These are phyloP conservation scores for Nyleta sp. DNA, from an alignment of 2,888 invertebrate species.

Conservation along the genomic window DNA sequence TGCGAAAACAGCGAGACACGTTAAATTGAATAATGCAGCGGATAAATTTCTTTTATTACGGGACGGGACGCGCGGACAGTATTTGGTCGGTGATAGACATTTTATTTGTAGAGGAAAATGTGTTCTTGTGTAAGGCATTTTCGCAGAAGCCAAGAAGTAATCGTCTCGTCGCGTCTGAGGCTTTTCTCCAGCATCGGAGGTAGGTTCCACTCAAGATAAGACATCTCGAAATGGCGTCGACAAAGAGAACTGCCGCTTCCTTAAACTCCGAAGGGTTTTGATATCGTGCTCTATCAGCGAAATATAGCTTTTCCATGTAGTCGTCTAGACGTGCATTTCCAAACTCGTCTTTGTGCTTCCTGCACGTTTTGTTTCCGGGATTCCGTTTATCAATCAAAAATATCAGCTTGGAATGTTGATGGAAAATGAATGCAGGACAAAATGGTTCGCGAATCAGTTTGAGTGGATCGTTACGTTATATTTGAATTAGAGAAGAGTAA, in stretches of 20 bases:
- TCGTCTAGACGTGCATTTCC: slow-evolving; percentile 57
- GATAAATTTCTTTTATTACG: slow-evolving; percentile 45
- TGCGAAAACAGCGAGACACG: slow-evolving; percentile 24
- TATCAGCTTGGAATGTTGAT: slow-evolving; percentile 20
- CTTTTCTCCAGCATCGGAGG: slow-evolving; percentile 47
- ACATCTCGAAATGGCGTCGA: slow-evolving; percentile 58
- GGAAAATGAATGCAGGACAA: slow-evolving; percentile 27
- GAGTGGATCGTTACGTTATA: neutral
- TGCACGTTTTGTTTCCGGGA: slow-evolving; percentile 51
- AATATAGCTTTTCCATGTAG: slow-evolving; percentile 62
- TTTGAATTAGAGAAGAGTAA: neutral
- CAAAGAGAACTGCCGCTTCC: slow-evolving; percentile 61
- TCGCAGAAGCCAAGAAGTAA: slow-evolving; percentile 54
- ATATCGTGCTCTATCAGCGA: slow-evolving; percentile 62
- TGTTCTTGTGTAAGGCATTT: slow-evolving; percentile 55
- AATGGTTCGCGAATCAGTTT: neutral
- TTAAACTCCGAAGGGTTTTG: slow-evolving; percentile 57
- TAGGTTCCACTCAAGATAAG: slow-evolving; percentile 60
- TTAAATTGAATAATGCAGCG: slow-evolving; percentile 42
- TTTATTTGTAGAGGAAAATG: slow-evolving; percentile 55
- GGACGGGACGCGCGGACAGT: slow-evolving; percentile 27
- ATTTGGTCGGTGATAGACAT: slow-evolving; percentile 35
- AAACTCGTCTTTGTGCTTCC: slow-evolving; percentile 39
- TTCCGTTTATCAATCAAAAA: slow-evolving; percentile 55
- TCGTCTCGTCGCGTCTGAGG: slow-evolving; percentile 53